phyloP scores from a whole-genome alignment of 1,140 invertebrate species.

The Tetranychus urticae region DNA sequence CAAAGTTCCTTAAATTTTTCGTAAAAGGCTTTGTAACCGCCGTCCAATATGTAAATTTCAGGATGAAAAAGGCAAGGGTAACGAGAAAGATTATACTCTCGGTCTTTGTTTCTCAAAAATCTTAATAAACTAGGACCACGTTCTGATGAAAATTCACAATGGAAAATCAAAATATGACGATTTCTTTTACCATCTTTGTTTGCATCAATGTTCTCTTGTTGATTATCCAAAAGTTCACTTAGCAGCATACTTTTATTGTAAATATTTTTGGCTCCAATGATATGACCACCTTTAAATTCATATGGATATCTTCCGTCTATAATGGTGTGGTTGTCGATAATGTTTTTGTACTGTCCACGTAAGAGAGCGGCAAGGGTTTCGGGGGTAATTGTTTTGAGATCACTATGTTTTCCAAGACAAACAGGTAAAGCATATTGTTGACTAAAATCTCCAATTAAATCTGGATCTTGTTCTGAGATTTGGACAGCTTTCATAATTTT shows the following conservation, averaged over 20 bases:
- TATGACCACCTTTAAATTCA: conserved; percentile 89
- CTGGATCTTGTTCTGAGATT: conserved; percentile 24
- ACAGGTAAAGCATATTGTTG: conserved; percentile 49
- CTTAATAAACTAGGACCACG: conserved; percentile 56
- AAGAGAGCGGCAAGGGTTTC: conserved; percentile 46
- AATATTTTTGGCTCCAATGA: conserved; percentile 54
- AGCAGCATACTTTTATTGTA: conserved; percentile 31
- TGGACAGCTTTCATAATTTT: conserved; percentile 3
- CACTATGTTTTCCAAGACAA: conserved; percentile 41
- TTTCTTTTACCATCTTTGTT: conserved; percentile 17
- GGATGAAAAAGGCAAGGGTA: conserved; percentile 79
- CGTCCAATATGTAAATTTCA: conserved; percentile 78
- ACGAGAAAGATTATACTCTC: conserved; percentile 46
- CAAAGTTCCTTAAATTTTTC: conserved; percentile 16
- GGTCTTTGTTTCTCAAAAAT: conserved; percentile 57
- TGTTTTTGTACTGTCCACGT: conserved; percentile 34
- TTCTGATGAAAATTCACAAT: conserved; percentile 93
- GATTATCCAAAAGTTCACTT: conserved; percentile 33
- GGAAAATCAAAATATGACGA: conserved; percentile 66
- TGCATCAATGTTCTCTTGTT: neutral
- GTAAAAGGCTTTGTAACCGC: conserved; percentile 81
- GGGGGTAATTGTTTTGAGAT: conserved; percentile 54
- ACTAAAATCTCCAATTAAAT: conserved; percentile 60
- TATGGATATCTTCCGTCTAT: conserved; percentile 66
- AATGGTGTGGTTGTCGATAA: conserved; percentile 33